Base-by-base conservation (phyloP, 1,140 invertebrate species). In the Sarcophaga peregrina region DNA sequence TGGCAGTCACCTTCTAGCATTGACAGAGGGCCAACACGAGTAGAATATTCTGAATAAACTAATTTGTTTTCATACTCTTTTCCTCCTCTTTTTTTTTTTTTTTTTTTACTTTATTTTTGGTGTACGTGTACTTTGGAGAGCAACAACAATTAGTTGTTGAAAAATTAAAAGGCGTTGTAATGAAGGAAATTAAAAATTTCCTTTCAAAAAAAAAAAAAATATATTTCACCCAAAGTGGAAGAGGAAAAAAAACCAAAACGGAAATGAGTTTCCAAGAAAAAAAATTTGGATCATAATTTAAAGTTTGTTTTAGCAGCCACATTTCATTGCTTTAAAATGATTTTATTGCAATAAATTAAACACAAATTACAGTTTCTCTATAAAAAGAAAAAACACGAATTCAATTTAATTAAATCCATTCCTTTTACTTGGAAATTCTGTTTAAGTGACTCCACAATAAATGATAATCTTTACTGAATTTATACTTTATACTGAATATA, bases 141-240 rank as follows among this genome's bases (percentile, higher is more conserved):
- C 25, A 37, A 37, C 25, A 37, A 37, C 4, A 37, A 37, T 37
- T 37, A 37, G 25, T 6, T 54, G 9, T 13, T 13, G 9, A 11
- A 58, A n/a, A 58, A 58, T 58, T 58, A 58, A 13, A 6, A 58
- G 13, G 54, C 54, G 54, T 58, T 58, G 13, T n/a, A 13, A 58
- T 58, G n/a, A 58, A 58, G 54, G 54, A 58, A 58, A 58, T 58
- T 58, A 58, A 58, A 58, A 58, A 58, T 58, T 15, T 58, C 52
- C 52, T 58, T 58, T 58, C 13, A 58, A 15, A 15, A 58, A 58
- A n/a, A n/a, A n/a, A n/a, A n/a, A 58, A 58, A 58, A n/a, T 58
- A 58, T 58, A 13, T 15, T 2, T 4, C 25, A 37, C 25, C 25
- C 25, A 37, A 37, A 37, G 25, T 4, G 25, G 4, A 37, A 37